A percentile compares a stretch with the other conserved stretches of the same genome.
Conservation (phyloP, 2,888 invertebrate genomes). For the Phyllotreta striolata region DNA sequence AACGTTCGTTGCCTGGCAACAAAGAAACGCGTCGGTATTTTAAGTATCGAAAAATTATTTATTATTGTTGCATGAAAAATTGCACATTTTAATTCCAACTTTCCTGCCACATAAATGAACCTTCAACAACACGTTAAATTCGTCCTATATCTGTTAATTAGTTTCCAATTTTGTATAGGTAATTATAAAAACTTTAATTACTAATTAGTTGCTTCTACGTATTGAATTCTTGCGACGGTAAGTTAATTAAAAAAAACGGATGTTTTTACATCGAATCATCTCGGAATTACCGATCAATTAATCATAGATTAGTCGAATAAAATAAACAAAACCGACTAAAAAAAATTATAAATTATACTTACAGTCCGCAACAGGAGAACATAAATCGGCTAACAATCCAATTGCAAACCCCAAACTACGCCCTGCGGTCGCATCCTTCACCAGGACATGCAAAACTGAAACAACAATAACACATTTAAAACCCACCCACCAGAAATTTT, state of each 20-base stretch:
- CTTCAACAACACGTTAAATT: too few relatives aligned
- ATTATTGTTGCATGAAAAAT: constrained; percentile 8
- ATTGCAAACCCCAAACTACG: not conserved
- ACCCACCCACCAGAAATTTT: too few relatives aligned
- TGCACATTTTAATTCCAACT: not conserved
- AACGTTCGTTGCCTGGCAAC: constrained; percentile 24
- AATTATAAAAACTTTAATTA: too few relatives aligned
- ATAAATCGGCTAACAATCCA: constrained; percentile 12
- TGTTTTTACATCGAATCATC: too few relatives aligned
- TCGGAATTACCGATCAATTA: too few relatives aligned
- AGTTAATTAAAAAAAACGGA: too few relatives aligned
- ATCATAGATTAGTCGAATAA: not conserved
- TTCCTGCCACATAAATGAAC: too few relatives aligned
- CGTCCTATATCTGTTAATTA: too few relatives aligned
- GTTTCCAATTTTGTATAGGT: too few relatives aligned
- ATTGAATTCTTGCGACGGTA: too few relatives aligned
- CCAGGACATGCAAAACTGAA: not conserved
- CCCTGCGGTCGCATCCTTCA: constrained; percentile 23
- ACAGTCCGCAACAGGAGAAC: constrained; percentile 34
- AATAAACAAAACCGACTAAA: not conserved
- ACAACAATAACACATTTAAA: constrained; percentile 3
- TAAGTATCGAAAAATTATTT: constrained; percentile 25
- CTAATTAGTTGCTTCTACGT: too few relatives aligned
- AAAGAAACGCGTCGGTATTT: constrained; percentile 30
- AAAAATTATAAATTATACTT: constrained; percentile 10